Percentiles rank a stretch among this genome's conserved stretches.
These are phyloP conservation scores for Lathronympha strigana DNA, from an alignment of 2,888 invertebrate genomes.

Conservation along the genomic window DNA sequence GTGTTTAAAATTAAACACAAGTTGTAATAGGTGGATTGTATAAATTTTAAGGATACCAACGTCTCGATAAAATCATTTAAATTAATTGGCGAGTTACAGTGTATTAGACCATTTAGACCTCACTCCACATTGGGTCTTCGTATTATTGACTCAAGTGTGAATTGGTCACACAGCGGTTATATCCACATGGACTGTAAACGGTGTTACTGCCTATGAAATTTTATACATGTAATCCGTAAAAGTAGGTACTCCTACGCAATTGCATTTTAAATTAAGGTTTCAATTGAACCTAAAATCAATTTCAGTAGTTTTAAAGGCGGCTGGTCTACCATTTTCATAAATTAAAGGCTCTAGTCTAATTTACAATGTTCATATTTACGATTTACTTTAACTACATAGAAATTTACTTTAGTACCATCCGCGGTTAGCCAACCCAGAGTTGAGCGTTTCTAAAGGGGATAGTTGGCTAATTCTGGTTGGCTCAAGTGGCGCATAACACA, in stretches of 20 bases:
- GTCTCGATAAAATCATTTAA: too few species aligned
- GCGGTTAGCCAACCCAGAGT: too few species aligned
- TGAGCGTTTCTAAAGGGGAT: too few species aligned
- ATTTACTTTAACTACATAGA: too few species aligned
- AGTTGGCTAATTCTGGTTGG: too few species aligned
- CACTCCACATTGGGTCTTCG: not conserved
- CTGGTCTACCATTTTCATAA: too few species aligned
- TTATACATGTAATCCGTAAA: constrained; percentile 5
- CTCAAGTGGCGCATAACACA: too few species aligned
- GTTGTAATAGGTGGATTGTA: not conserved
- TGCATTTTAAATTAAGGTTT: constrained; percentile 16
- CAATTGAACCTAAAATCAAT: not conserved
- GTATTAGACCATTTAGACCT: not conserved
- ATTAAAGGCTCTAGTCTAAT: too few species aligned
- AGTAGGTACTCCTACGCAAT: too few species aligned
- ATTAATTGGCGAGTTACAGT: constrained; percentile 15
- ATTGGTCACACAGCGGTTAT: constrained; percentile 25
- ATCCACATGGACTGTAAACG: constrained; percentile 18
- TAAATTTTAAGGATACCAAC: not conserved
- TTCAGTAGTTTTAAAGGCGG: too few species aligned
- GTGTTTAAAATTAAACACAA: not conserved
- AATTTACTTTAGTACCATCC: too few species aligned
- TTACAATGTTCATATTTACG: too few species aligned
- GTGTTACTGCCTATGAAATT: constrained; percentile 13
- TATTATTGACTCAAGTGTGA: constrained; percentile 38